A percentile compares a stretch with the other conserved stretches of the same genome.
phyloP scores from a whole-genome alignment of 2,797 vertebrate genomes.

The Tapera naevia region DNA sequence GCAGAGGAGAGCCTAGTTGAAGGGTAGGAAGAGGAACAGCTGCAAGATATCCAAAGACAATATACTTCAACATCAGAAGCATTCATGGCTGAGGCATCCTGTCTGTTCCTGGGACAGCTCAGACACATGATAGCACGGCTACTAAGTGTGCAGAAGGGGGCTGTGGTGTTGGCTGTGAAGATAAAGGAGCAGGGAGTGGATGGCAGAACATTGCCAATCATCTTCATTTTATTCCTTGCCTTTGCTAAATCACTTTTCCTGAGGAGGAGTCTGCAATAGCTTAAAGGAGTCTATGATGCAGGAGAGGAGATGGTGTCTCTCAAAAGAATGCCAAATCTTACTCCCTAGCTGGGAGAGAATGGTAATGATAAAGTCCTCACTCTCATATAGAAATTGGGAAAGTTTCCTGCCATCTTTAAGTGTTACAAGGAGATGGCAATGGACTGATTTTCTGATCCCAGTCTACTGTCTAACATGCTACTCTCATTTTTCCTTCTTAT shows the following conservation, averaged over 20 bases:
- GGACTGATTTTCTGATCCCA: not conserved
- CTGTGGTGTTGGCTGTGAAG: not conserved
- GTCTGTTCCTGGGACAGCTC: not conserved
- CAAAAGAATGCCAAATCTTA: not conserved
- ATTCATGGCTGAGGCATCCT: not conserved
- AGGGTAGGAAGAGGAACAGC: conserved; percentile 3
- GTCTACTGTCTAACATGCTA: not conserved
- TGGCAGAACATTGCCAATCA: not conserved
- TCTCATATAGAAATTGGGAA: not conserved
- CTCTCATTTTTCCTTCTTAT: not conserved
- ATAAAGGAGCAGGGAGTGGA: not conserved
- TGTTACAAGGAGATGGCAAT: not conserved
- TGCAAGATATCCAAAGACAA: not conserved
- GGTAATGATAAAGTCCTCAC: not conserved
- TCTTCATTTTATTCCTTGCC: not conserved
- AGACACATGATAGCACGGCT: not conserved
- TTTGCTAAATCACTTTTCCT: not conserved
- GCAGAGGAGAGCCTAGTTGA: not conserved
- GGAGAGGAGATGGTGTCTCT: not conserved
- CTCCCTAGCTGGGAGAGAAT: not conserved
- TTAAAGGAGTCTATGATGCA: not conserved
- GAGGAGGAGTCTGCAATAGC: not conserved
- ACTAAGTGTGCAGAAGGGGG: not conserved
- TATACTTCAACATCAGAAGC: not conserved
- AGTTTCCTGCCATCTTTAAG: not conserved